Conservation (phyloP, 2,888 invertebrate species). For the Malthinus seriepunctatus region DNA sequence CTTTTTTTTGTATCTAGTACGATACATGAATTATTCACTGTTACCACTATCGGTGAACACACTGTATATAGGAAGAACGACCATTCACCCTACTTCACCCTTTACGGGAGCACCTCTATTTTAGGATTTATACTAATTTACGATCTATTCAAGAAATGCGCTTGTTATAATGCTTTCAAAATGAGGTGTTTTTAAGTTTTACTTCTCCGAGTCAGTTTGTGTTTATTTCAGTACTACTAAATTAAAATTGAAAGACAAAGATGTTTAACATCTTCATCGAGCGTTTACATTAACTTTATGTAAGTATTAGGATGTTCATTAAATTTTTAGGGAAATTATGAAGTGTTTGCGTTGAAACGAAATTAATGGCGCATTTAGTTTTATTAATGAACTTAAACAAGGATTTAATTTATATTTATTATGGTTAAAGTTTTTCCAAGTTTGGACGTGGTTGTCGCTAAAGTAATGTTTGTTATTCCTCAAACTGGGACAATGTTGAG, state of each 20-base stretch:
- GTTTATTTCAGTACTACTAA: constrained; percentile 20
- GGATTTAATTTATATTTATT: no score
- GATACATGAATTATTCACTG: no score
- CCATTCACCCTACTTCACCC: constrained; percentile 37
- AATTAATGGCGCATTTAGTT: not conserved
- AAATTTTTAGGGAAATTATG: not conserved
- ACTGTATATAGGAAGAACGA: constrained; percentile 40
- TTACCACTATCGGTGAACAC: no score
- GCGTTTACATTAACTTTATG: not conserved
- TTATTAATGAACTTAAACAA: no score
- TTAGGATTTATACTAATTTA: constrained; percentile 38
- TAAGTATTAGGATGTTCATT: not conserved
- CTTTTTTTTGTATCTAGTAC: no score
- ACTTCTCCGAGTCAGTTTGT: constrained; percentile 8
- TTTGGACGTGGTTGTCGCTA: no score
- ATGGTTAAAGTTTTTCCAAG: no score
- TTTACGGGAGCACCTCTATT: constrained; percentile 32
- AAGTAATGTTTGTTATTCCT: no score
- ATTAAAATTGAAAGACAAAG: constrained; percentile 2
- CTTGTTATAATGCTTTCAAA: constrained; percentile 34
- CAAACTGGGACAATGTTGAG: no score
- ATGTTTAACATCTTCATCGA: not conserved
- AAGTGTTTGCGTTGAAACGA: not conserved
- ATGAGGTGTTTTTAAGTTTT: constrained; percentile 28
- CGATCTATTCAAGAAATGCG: constrained; percentile 38